Base-by-base conservation (phyloP, 2,888 invertebrate genomes). In the Athalia circularis region DNA sequence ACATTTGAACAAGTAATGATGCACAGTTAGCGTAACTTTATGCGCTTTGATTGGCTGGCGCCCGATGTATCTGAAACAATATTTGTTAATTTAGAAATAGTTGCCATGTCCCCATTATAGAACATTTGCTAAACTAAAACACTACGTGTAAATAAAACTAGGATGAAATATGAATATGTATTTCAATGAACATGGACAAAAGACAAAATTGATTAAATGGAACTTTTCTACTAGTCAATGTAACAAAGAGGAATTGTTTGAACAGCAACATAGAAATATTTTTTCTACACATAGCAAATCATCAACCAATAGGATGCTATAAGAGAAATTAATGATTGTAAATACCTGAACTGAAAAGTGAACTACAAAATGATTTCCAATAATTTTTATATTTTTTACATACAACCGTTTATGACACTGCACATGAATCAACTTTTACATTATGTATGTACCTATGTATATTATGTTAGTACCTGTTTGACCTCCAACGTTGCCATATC, bases 11-110 rank as follows among this genome's bases (percentile, higher is more conserved):
- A 80, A 80, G 81, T 81, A 79, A 85, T 85, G 85, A 85, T 86
- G 84, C 86, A 86, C 86, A 88, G 90, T 90, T 90, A 90, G 88
- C 90, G 90, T 82, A 90, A 80, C 82, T 90, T 90, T 84, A 89
- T 86, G 81, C 89, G 90, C 82, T 90, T 90, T 80, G 87, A 82
- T 86, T 88, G 88, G 83, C 82, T 87, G 52, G 85, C 81, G 80
- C 84, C 88, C 80, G 89, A 85, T 80, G 85, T 79, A 85, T 90
- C 90, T 89, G 80, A 59, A 86, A 87, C 79, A 70, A 81, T 5
- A 62, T 72, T 74, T n/a, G 54, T 5, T 54, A 74, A 57, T 48
- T 50, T 47, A 13, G 54, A 7, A 54, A 54, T 4, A 5, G 9
- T 54, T 54, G n/a, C 3, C 7, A 54, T 54, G 9, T 1, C 7